phyloP scores from a whole-genome alignment of 2,113 vertebrate genomes.

The Piprites chloris region DNA sequence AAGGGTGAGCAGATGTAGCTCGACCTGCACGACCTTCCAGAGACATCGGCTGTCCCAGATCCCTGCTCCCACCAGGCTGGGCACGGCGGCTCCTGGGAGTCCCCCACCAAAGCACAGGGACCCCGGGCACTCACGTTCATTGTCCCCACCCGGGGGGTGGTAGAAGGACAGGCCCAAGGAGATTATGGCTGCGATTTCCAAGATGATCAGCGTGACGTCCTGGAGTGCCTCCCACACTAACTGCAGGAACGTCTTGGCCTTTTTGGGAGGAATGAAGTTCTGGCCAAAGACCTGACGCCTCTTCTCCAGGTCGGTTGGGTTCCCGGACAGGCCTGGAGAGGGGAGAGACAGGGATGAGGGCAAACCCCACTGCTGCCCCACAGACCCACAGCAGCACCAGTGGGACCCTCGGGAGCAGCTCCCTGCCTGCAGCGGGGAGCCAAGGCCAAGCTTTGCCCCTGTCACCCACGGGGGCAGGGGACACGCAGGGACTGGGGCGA shows the following conservation, averaged over 20 bases:
- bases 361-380: fast-evolving
- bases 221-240: conserved; percentile 98
- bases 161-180: conserved; percentile 95
- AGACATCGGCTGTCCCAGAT: neutral
- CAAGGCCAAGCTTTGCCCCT: neutral
- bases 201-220: conserved; percentile 95
- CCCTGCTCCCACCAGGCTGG: fast-evolving
- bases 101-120: neutral
- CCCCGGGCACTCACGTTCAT: conserved; percentile 75
- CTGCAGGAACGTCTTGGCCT: conserved; percentile 93
- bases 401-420: neutral
- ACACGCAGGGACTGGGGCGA: fast-evolving
- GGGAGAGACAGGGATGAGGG: neutral
- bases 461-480: neutral
- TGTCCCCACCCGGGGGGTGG: conserved; percentile 83
- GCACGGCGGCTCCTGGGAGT: fast-evolving
- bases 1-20: neutral
- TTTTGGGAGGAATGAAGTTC: conserved; percentile 95
- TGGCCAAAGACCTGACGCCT: conserved; percentile 82
- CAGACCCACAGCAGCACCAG: no score
- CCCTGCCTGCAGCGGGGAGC: fast-evolving
- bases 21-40: neutral
- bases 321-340: conserved; percentile 86
- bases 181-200: conserved; percentile 96
- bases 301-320: conserved; percentile 90